These are phyloP conservation scores for Agriotes lineatus DNA, from an alignment of 2,888 invertebrate species.

Conservation along the genomic window DNA sequence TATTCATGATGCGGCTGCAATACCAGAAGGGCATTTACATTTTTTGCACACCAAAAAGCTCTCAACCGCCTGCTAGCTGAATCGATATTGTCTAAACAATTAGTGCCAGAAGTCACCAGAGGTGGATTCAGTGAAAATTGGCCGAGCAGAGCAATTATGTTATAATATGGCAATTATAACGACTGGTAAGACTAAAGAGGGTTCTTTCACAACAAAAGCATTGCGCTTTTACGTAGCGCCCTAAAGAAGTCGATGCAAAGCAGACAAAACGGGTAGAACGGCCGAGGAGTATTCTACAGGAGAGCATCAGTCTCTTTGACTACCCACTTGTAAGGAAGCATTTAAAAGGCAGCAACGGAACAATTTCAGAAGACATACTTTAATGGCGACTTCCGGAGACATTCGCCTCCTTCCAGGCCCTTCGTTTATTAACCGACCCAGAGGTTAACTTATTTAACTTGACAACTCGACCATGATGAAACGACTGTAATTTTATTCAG, in stretches of 20 bases:
- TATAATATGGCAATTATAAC: too few relatives aligned
- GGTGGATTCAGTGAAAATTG: too few relatives aligned
- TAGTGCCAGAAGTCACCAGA: too few relatives aligned
- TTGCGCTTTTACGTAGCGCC: conserved; percentile 1
- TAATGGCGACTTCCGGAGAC: conserved; percentile 42
- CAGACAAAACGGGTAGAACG: conserved; percentile 9
- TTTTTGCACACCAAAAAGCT: too few relatives aligned
- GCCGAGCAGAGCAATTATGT: too few relatives aligned
- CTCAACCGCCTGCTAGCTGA: too few relatives aligned
- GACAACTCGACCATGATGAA: conserved; percentile 41
- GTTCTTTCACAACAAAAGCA: not conserved
- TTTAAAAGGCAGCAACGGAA: conserved; percentile 37
- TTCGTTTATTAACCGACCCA: conserved; percentile 40
- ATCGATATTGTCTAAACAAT: too few relatives aligned
- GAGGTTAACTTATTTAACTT: conserved; percentile 42
- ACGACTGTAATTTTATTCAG: conserved; percentile 39
- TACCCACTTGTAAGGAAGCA: conserved; percentile 36
- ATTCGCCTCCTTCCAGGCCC: conserved; percentile 34
- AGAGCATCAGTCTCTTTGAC: conserved; percentile 28
- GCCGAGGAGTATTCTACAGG: conserved; percentile 6
- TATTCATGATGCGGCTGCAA: too few relatives aligned
- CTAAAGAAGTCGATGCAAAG: conserved; percentile 11
- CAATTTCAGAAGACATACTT: conserved; percentile 37
- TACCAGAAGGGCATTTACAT: too few relatives aligned
- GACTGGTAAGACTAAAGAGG: not conserved